phyloP scores from a whole-genome alignment of 2,888 invertebrate species.

The Eristalis tenax region DNA sequence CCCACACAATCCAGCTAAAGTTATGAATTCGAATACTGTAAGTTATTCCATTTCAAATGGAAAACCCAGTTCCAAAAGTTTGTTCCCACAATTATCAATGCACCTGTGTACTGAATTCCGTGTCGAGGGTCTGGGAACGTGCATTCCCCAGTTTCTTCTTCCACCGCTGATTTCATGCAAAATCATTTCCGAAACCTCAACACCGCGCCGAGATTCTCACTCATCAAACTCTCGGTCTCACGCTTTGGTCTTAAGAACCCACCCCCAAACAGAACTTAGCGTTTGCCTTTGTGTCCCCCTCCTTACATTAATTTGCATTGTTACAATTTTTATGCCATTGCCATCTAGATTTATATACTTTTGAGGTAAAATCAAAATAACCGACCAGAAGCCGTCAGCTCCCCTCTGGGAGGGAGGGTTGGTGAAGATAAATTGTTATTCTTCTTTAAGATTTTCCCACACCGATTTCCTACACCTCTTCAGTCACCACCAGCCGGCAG shows the following conservation, averaged over 20 bases:
- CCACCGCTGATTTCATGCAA: conserved; percentile 43
- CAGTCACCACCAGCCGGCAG: neutral
- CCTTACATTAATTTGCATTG: conserved; percentile 64
- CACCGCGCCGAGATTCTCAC: conserved; percentile 42
- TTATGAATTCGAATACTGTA: neutral
- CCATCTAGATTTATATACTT: conserved; percentile 54
- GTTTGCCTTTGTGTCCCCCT: neutral
- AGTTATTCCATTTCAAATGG: conserved; percentile 11
- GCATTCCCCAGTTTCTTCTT: conserved; percentile 33
- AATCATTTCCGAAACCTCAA: conserved; percentile 43
- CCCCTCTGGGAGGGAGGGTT: neutral
- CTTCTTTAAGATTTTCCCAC: conserved; percentile 72
- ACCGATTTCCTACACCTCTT: conserved; percentile 63
- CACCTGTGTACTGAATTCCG: conserved; percentile 39
- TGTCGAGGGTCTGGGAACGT: conserved; percentile 53
- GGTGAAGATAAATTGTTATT: conserved; percentile 53
- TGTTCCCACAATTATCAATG: conserved; percentile 58
- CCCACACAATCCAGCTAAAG: neutral
- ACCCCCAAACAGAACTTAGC: conserved; percentile 15
- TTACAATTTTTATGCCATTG: conserved; percentile 70
- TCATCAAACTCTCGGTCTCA: conserved; percentile 51
- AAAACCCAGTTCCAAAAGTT: conserved; percentile 27
- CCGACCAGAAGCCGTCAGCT: conserved; percentile 20
- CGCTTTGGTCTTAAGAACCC: conserved; percentile 33
- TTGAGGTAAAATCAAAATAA: conserved; percentile 44